Evolutionary conservation across 1,140 invertebrate genomes (phyloP).

Genomic region (Lerema accius): DNA sequence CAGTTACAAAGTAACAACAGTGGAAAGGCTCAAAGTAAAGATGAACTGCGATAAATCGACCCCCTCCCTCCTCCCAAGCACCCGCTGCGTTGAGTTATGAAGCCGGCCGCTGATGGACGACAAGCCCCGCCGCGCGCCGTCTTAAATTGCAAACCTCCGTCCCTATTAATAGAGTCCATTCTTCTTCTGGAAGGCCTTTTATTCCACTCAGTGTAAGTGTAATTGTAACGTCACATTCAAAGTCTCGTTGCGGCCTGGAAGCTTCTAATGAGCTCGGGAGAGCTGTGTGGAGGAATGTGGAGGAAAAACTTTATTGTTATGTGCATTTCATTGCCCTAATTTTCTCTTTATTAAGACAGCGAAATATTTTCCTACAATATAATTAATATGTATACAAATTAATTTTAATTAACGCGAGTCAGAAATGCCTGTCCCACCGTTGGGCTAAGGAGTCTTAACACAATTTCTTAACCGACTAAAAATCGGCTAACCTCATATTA

Average conservation of each 20-base stretch:
- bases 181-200: neutral
- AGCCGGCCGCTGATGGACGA: slow-evolving; percentile 21
- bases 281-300: neutral
- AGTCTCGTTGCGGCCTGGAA: slow-evolving; percentile 6
- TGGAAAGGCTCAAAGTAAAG: slow-evolving; percentile 10
- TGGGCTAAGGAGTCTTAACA: too few relatives aligned
- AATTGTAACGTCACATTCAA: slow-evolving; percentile 23
- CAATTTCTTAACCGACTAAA: too few relatives aligned
- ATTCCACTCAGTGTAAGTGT: slow-evolving; percentile 13
- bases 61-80: neutral
- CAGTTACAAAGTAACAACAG: slow-evolving; percentile 21
- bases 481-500: too few relatives aligned
- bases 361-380: too few relatives aligned
- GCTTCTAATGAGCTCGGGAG: slow-evolving; percentile 6
- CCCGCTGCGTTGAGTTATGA: slow-evolving; percentile 13
- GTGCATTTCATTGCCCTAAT: neutral
- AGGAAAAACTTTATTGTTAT: neutral
- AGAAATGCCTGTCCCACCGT: too few relatives aligned
- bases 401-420: too few relatives aligned
- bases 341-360: too few relatives aligned
- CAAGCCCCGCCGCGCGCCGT: neutral
- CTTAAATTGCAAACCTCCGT: slow-evolving; percentile 13
- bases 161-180: slow-evolving; percentile 13
- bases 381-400: too few relatives aligned
- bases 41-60: slow-evolving; percentile 14